These are phyloP conservation scores for Botia kubotai DNA, from an alignment of 2,797 vertebrate species.

Conservation along the genomic window DNA sequence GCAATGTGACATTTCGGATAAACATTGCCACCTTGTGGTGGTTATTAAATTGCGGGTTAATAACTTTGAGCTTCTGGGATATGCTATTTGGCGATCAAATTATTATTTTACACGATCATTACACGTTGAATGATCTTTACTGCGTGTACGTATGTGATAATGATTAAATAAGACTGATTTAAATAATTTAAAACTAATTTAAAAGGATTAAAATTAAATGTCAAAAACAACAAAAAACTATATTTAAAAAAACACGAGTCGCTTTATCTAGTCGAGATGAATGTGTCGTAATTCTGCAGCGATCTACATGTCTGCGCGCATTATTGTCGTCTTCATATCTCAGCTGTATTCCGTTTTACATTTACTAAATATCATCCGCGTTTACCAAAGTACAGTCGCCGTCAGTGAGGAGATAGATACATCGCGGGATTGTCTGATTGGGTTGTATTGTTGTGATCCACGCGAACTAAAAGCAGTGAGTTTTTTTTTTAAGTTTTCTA, in stretches of 20 bases:
- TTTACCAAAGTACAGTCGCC: not conserved
- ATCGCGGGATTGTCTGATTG: too few species aligned
- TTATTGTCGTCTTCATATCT: conserved; percentile 27
- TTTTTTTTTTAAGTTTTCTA: not conserved
- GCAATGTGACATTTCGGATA: conserved; percentile 85
- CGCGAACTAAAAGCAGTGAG: not conserved
- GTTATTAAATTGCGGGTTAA: conserved; percentile 54
- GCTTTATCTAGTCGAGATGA: not conserved
- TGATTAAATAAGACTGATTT: conserved; percentile 6
- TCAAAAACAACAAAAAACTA: not conserved
- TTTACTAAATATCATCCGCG: not conserved
- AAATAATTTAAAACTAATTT: too few species aligned
- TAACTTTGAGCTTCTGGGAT: conserved; percentile 55
- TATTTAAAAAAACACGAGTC: not conserved
- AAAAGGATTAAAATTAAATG: not conserved
- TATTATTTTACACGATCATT: not conserved
- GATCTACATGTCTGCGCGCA: conserved; percentile 39
- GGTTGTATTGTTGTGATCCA: not conserved
- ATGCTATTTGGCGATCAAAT: conserved; percentile 53
- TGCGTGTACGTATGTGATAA: conserved; percentile 7
- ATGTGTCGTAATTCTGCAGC: conserved; percentile 40
- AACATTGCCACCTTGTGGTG: conserved; percentile 98
- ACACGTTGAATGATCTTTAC: conserved; percentile 57
- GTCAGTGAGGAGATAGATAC: not conserved
- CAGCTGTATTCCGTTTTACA: conserved; percentile 25